Evolutionary conservation across 2,113 vertebrate genomes (phyloP).

Genomic region (Python bivittatus): DNA sequence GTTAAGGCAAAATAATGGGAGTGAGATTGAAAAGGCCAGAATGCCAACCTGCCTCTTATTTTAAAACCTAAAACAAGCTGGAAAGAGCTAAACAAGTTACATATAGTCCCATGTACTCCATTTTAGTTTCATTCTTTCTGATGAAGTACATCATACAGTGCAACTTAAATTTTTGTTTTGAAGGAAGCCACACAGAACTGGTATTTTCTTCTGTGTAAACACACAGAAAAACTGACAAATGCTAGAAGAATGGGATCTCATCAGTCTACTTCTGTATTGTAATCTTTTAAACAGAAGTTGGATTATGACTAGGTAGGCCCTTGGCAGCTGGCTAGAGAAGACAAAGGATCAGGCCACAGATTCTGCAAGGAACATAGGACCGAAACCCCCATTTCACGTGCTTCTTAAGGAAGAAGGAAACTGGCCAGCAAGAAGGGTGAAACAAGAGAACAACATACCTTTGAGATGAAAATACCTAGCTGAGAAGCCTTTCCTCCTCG

Average conservation of each 20-base stretch:
- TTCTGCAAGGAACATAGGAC: not conserved
- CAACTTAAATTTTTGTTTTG: not conserved
- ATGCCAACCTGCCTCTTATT: not conserved
- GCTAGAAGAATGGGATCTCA: not conserved
- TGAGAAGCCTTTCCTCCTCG: constrained; percentile 97
- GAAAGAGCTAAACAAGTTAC: not conserved
- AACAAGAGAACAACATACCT: constrained; percentile 74
- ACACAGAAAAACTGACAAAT: not conserved
- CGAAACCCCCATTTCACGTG: not conserved
- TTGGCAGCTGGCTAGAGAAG: not conserved
- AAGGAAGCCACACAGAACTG: not conserved
- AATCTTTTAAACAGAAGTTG: not conserved
- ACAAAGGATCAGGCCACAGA: not conserved
- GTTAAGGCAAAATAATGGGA: not conserved
- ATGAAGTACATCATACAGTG: too few species aligned
- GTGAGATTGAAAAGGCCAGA: not conserved
- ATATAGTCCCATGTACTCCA: not conserved
- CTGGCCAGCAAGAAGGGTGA: not conserved
- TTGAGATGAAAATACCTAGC: constrained; percentile 97
- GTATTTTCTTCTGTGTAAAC: not conserved
- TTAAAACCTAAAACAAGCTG: not conserved
- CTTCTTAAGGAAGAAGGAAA: not conserved
- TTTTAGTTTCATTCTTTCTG: not conserved
- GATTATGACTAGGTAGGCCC: not conserved
- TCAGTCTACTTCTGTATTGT: not conserved